Evolutionary conservation across 2,797 vertebrate genomes (phyloP).

Genomic region (Amazonetta brasiliensis): DNA sequence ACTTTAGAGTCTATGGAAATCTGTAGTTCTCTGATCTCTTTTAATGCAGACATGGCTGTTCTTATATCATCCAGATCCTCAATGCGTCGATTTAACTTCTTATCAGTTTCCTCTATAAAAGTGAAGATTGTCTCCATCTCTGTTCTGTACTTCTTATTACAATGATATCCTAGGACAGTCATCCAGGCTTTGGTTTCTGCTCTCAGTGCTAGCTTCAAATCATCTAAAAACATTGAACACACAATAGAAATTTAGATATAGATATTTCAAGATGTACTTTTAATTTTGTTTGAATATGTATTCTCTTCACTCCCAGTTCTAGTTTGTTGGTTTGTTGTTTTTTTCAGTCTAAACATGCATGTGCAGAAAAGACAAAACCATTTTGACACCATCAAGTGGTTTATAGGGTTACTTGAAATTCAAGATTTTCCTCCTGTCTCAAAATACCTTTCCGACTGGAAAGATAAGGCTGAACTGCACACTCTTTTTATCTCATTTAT

Average conservation of each 20-base stretch:
- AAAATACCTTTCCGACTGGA: neutral
- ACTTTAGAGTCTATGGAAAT: constrained; percentile 91
- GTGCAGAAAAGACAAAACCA: neutral
- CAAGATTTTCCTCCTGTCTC: neutral
- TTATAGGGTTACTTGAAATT: neutral
- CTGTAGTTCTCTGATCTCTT: constrained; percentile 91
- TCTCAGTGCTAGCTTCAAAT: constrained; percentile 90
- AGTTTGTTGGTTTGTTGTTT: neutral
- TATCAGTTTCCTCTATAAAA: constrained; percentile 90
- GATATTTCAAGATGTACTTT: neutral
- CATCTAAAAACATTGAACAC: constrained; percentile 77
- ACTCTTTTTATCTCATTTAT: neutral
- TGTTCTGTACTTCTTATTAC: constrained; percentile 89
- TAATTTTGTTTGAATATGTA: neutral
- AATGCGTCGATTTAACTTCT: constrained; percentile 90
- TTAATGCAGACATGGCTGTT: constrained; percentile 90
- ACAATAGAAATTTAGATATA: neutral
- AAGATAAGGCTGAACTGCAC: neutral
- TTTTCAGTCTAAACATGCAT: neutral
- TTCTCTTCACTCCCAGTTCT: neutral
- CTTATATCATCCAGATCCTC: constrained; percentile 95
- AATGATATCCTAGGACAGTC: constrained; percentile 86
- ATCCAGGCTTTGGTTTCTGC: constrained; percentile 93
- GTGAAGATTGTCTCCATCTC: constrained; percentile 93
- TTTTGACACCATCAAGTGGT: neutral